Evolutionary conservation across 2,113 vertebrate species (phyloP), one percentile per base, ranked within the genome.

Genomic region (Psilopsiagon aymara): DNA sequence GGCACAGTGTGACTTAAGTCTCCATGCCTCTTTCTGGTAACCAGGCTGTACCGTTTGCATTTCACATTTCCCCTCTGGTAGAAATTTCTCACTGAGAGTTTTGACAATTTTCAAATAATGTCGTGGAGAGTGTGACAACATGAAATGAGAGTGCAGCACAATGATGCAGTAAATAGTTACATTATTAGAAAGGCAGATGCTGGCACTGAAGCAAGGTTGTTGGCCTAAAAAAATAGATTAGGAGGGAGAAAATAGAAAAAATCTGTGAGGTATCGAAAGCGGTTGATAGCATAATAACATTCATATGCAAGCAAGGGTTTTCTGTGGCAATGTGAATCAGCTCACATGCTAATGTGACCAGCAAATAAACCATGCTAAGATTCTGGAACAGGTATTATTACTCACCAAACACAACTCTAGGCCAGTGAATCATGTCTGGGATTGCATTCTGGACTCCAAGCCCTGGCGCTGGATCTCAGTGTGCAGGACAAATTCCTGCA

Each of bases 161-260:
- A 83, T 83, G 92, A 95, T 95, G 96, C 94, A 97, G 96, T 93
- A 97, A 96, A 96, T 94, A 96, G 96, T 96, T 94, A 95, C 89
- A 92, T 94, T 94, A 96, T 96, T 96, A 91, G 89, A 95, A 92
- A 95, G 93, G 91, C 94, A 95, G 94, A 95, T 97, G 81, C 92
- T 93, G 64, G 84, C 64, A 83, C 41, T 88, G 96, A 96, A 96
- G 94, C 94, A 94, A 88, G 70, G 55, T 92, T 94, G 92, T 95
- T 90, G 93, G 88, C 75, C 93, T 90, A 87, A 96, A 95, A 87
- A 96, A 97, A 91, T 82, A 95, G 82, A 95, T 90, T 95, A 92
- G 43, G 63, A 91, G 63, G n/a, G 51, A 95, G 88, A 94, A 94
- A 92, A 94, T 43, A 92, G 90, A 82, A 93, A 91, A 96, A 89